Evolutionary conservation across 1,140 invertebrate species (phyloP).

Genomic region (Artemia franciscana): DNA sequence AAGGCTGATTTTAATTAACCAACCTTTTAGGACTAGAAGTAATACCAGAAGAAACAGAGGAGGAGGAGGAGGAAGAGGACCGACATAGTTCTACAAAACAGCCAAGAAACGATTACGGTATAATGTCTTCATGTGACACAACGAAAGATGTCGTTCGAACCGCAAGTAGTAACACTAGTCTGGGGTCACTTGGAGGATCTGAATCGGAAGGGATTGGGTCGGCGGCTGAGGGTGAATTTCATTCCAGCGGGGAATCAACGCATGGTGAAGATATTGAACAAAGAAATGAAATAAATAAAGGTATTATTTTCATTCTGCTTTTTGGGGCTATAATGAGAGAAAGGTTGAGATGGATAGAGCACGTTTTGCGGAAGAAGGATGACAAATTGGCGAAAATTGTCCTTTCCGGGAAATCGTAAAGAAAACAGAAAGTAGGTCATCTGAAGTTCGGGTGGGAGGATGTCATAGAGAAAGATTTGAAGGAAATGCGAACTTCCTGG

Average conservation of each 20-base stretch:
- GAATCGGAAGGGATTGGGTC: neutral
- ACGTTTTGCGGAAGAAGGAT: too few relatives aligned
- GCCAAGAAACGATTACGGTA: neutral
- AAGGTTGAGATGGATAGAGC: too few relatives aligned
- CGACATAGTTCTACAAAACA: neutral
- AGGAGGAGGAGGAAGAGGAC: neutral
- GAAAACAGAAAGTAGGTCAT: too few relatives aligned
- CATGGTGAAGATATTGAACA: neutral
- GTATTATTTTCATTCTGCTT: too few relatives aligned
- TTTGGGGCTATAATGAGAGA: too few relatives aligned
- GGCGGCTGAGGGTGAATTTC: neutral
- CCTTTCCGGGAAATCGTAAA: too few relatives aligned
- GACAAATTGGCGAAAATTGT: too few relatives aligned
- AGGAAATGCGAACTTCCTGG: too few relatives aligned
- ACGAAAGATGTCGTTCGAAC: neutral
- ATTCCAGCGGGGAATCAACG: neutral
- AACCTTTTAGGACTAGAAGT: neutral
- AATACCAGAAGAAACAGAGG: neutral
- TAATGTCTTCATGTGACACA: neutral
- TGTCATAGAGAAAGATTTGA: too few relatives aligned
- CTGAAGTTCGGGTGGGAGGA: too few relatives aligned
- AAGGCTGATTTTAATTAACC: too few relatives aligned
- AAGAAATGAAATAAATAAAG: too few relatives aligned
- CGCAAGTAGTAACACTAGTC: neutral
- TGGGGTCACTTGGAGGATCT: neutral